Base-by-base conservation (phyloP, 53 echinoderm and acorn worm genomes). In the Antedon mediterranea region DNA sequence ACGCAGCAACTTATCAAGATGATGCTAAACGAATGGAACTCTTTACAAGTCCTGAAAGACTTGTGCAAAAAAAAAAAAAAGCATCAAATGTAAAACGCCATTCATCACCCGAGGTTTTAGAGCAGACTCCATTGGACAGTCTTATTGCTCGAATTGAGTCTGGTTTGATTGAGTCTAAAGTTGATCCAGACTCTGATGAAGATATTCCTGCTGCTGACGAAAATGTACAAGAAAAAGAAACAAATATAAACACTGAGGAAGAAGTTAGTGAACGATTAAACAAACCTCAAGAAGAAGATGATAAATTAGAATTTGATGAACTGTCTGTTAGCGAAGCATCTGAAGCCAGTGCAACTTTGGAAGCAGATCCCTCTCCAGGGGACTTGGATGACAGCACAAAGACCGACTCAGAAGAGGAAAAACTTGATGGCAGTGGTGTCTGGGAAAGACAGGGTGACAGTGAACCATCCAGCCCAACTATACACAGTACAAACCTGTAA, bases 211-310 rank as follows among this genome's bases (percentile, higher is more conserved):
- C 5, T 41, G 41, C 5, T 5, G 41, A 41, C 5, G 41, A 5
- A 13, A 41, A 41, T 41, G 13, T 57, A 15, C 57, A 23, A 57
- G 23, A 11, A 57, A 26, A 57, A 18, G 20, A 57, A 26, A 23
- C 3, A 57, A 26, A 57, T 18, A 1, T 2, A 57, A 23, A 26
- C 57, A 1, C 3, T 57, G 57, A 6, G 37, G 11, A 37, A 33
- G 43, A 74, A 0, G n/a, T n/a, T n/a, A n/a, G 83, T 34, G 28
- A 84, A 79, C 31, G 75, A 31, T 4, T 80, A 85, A 31, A 30
- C 74, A 3, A 74, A 81, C 28, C 76, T 79, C 30, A 73, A 79
- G 13, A 73, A 80, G 80, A 26, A 30, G 32, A 41, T 3, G 80
- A 74, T 28, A 14, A 34, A 29, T 43, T 28, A 15, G 29, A 79